Evolutionary conservation across 1,140 invertebrate species (phyloP).

Genomic region (Phthorimaea operculella): DNA sequence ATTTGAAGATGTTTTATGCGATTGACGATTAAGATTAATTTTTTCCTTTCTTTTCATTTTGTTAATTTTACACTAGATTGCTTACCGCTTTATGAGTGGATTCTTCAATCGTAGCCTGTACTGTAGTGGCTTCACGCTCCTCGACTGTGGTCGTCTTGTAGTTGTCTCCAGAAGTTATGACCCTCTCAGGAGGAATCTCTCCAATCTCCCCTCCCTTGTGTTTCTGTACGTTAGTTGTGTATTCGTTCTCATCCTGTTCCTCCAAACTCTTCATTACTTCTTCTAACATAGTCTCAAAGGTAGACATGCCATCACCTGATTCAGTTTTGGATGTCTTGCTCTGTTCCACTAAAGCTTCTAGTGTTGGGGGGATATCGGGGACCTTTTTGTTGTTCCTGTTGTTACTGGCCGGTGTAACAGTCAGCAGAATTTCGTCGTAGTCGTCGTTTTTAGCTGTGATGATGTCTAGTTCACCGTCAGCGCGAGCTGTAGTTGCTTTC

Average conservation of each 20-base stretch:
- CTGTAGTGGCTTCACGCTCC: slow-evolving; percentile 32
- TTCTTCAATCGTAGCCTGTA: slow-evolving; percentile 20
- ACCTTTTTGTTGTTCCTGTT: slow-evolving; percentile 50
- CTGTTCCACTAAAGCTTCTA: slow-evolving; percentile 58
- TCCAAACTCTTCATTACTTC: slow-evolving; percentile 67
- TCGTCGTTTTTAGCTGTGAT: slow-evolving; percentile 61
- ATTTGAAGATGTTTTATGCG: background rate
- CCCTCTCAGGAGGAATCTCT: slow-evolving; percentile 60
- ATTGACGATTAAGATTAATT: no score
- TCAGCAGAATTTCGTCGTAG: slow-evolving; percentile 58
- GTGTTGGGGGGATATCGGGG: slow-evolving; percentile 54
- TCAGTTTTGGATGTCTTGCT: slow-evolving; percentile 51
- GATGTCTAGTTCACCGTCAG: slow-evolving; percentile 51
- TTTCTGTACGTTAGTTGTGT: slow-evolving; percentile 59
- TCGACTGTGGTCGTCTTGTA: slow-evolving; percentile 27
- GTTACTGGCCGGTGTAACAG: slow-evolving; percentile 60
- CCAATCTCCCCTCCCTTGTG: slow-evolving; percentile 65
- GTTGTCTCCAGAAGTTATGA: slow-evolving; percentile 48
- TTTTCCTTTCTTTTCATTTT: no score
- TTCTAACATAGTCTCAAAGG: slow-evolving; percentile 65
- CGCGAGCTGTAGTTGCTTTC: slow-evolving; percentile 33
- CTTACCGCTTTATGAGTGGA: slow-evolving; percentile 36
- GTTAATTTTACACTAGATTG: background rate
- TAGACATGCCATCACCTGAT: slow-evolving; percentile 45
- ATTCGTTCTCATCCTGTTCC: slow-evolving; percentile 65